A percentile compares a stretch with the other conserved stretches of the same genome.
These are phyloP conservation scores for Drosophila kambysellisi DNA, from an alignment of 2,888 invertebrate species.

Conservation along the genomic window DNA sequence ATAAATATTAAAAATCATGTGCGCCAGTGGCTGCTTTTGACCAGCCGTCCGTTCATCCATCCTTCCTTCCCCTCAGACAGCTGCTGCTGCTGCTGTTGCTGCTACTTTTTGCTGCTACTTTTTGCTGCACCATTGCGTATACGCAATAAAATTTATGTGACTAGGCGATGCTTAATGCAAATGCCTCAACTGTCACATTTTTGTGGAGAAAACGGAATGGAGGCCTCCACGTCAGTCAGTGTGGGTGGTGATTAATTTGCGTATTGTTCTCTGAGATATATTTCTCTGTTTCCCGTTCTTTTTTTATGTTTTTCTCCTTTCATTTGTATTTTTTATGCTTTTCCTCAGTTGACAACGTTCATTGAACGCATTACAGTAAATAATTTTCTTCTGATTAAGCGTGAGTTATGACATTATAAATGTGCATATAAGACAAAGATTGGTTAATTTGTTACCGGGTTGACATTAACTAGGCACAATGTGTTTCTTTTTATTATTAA, in stretches of 20 bases:
- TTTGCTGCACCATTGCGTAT: conserved; percentile 65
- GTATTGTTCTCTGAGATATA: conserved; percentile 67
- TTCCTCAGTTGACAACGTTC: conserved; percentile 37
- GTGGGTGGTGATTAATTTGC: conserved; percentile 76
- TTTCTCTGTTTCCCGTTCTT: conserved; percentile 15
- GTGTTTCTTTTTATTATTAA: not conserved
- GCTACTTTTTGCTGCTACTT: not conserved
- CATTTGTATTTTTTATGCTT: conserved; percentile 29
- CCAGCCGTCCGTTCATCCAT: conserved; percentile 5
- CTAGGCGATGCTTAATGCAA: conserved; percentile 61
- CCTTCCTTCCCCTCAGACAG: conserved; percentile 14
- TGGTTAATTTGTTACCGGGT: conserved; percentile 9
- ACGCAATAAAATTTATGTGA: conserved; percentile 73
- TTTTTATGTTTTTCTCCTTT: conserved; percentile 15
- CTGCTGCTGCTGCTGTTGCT: conserved; percentile 25
- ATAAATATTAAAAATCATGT: conserved; percentile 58
- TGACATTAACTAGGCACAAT: not conserved
- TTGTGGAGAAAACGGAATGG: conserved; percentile 62
- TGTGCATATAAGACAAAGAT: conserved; percentile 2
- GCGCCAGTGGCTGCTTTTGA: conserved; percentile 39
- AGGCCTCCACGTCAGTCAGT: conserved; percentile 11
- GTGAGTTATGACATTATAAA: conserved; percentile 39
- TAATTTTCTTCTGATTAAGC: conserved; percentile 19
- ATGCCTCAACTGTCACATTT: conserved; percentile 73
- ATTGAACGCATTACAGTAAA: conserved; percentile 35